Evolutionary conservation across 2,888 invertebrate species (phyloP), one percentile per base, ranked within the genome.

Genomic region (Phengaris arion): DNA sequence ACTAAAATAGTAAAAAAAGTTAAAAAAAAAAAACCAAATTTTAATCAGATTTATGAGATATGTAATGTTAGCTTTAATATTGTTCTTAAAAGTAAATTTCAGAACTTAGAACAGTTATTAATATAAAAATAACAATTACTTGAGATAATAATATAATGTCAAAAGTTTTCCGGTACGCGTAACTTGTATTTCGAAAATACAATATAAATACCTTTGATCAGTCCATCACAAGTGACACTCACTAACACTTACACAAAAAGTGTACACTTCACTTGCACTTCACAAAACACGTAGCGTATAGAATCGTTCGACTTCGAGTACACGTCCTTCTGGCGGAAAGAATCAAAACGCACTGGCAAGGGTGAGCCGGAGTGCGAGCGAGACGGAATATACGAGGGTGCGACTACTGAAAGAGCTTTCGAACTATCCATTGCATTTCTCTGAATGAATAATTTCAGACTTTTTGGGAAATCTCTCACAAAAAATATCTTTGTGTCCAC

Each of bases 291-390:
- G 54, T 68, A 55, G 64, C 70, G 74, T 68, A 70, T 69, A 22
- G 48, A 70, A 15, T 68, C 45, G 57, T n/a, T 35, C 4, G 15
- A 12, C 57, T 79, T 77, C 74, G 74, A 74, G 76, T 74, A 78
- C 78, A 79, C 87, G 85, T 83, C 85, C 82, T 77, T 22, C 76
- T 83, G 77, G 79, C 79, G 77, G 81, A 82, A 79, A 77, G 82
- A 81, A 80, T 84, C 80, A 82, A 84, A 87, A 85, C 88, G 87
- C 88, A 91, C 90, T 91, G 87, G 84, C 84, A 84, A 84, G 81
- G 82, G 81, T 81, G 82, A 79, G 80, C 81, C 77, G 75, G 77
- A 74, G 79, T 74, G 79, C 46, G 80, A 79, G 79, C 64, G 79
- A 79, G 80, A 80, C 74, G 77, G 76, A 70, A 55, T 76, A 82